Base-by-base conservation (phyloP, 2,797 vertebrate species). In the Amazonetta brasiliensis region DNA sequence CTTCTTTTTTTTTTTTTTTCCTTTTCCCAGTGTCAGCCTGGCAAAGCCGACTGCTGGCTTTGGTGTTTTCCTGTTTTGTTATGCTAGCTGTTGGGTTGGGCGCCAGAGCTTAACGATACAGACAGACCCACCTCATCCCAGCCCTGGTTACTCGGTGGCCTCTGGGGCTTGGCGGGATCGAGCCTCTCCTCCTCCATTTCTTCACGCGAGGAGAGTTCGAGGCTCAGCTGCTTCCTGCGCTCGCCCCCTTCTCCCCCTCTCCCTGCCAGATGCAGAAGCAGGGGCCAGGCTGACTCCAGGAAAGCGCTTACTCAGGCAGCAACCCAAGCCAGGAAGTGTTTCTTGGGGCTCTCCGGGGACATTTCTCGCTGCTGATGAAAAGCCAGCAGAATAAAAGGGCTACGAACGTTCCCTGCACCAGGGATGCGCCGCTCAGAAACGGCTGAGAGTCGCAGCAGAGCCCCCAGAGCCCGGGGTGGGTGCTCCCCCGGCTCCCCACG, bases 81-180 rank as follows among this genome's bases (percentile, higher is more conserved):
- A 71, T 33, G 21, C 95, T 86, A 92, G 78, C 84, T 96, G 96
- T 76, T 74, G 94, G 82, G 73, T 93, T 95, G 84, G 78, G 91
- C 92, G 95, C 85, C 60, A 50, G 71, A 80, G 80, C 55, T 72
- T 50, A 84, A 94, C 12, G 41, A 90, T 52, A 82, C 56, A 37
- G 90, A 67, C 76, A 58, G 79, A 52, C 66, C 74, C 28, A 33
- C 31, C 66, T 35, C 14, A 2, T 33, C 14, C 19, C 7, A 5
- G 7, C 13, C 12, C 66, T 31, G 69, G 54, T 90, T 60, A 39
- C 31, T 2, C 25, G 13, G 84, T 94, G 87, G 67, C 92, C 75
- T 82, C 7, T 63, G 55, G 63, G 66, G 66, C 79, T 87, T 81
- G 93, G 69, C 91, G 90, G 55, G 60, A 95, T 72, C 69, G 60